These are phyloP conservation scores for Drosophila burlai DNA, from an alignment of 1,140 invertebrate genomes.

Conservation along the genomic window DNA sequence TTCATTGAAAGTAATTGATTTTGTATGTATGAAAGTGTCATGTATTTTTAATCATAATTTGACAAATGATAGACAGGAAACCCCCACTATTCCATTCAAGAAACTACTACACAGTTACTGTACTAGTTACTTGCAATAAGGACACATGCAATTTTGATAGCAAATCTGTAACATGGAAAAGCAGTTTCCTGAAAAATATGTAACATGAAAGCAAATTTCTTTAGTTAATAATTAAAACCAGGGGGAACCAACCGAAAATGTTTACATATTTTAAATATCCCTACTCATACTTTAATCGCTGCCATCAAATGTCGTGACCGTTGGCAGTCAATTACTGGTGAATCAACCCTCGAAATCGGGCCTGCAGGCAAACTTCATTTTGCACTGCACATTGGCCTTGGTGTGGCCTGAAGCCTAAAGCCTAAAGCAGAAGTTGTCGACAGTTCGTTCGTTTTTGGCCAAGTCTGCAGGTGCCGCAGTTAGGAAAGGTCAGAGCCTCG, in stretches of 20 bases:
- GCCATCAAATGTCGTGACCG: conserved; percentile 27
- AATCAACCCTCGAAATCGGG: conserved; percentile 20
- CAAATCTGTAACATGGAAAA: conserved; percentile 8
- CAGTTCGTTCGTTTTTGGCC: conserved; percentile 19
- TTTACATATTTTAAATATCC: conserved; percentile 14
- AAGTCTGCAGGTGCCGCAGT: neutral
- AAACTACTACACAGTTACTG: neutral
- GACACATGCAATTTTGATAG: conserved; percentile 1
- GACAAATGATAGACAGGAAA: neutral
- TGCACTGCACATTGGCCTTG: conserved; percentile 27
- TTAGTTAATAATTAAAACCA: conserved; percentile 7
- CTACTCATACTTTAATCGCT: conserved; percentile 1
- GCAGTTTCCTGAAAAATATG: conserved; percentile 1
- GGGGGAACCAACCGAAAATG: neutral
- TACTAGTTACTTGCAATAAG: neutral
- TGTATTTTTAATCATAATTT: neutral
- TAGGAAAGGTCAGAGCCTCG: conserved; percentile 46
- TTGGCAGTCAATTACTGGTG: conserved; percentile 16
- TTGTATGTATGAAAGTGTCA: no score
- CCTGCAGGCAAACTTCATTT: conserved; percentile 33
- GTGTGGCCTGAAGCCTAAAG: conserved; percentile 20
- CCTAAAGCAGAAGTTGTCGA: conserved; percentile 9
- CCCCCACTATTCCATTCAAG: neutral
- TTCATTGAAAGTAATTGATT: neutral
- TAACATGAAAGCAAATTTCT: conserved; percentile 2